A percentile compares a stretch with the other conserved stretches of the same genome.
Evolutionary conservation across 2,113 vertebrate species (phyloP).

Genomic region (Xyrauchen texanus): DNA sequence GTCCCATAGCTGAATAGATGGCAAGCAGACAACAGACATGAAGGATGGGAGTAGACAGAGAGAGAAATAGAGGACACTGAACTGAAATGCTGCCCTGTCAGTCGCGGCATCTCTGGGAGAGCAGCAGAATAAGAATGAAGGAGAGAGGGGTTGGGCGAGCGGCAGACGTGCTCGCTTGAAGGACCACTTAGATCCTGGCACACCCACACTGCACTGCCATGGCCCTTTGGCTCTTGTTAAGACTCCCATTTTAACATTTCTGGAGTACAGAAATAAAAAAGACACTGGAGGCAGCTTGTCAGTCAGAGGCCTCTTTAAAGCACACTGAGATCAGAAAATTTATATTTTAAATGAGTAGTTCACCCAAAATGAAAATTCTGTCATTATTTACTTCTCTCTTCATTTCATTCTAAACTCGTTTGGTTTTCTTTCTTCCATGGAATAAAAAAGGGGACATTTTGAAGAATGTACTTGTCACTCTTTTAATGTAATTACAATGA

Average conservation of each 20-base stretch:
- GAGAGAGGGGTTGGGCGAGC: neutral
- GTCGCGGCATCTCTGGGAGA: conserved; percentile 12
- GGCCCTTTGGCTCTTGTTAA: conserved; percentile 28
- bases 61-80: conserved; percentile 11
- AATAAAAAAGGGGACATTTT: too few species aligned
- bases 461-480: too few species aligned
- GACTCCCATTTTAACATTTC: conserved; percentile 35
- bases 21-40: conserved; percentile 9
- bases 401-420: too few species aligned
- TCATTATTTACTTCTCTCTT: too few species aligned
- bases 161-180: conserved; percentile 5
- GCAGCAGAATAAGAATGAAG: conserved; percentile 43
- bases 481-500: too few species aligned
- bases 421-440: too few species aligned
- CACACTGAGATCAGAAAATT: neutral
- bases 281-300: neutral
- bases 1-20: conserved; percentile 10
- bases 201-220: conserved; percentile 19
- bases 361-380: too few species aligned
- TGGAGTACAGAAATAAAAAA: conserved; percentile 12
- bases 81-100: conserved; percentile 18
- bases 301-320: neutral
- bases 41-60: neutral
- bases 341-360: too few species aligned
- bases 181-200: conserved; percentile 27